Conservation (phyloP, 2,113 vertebrate genomes). For the Heterocephalus glaber region DNA sequence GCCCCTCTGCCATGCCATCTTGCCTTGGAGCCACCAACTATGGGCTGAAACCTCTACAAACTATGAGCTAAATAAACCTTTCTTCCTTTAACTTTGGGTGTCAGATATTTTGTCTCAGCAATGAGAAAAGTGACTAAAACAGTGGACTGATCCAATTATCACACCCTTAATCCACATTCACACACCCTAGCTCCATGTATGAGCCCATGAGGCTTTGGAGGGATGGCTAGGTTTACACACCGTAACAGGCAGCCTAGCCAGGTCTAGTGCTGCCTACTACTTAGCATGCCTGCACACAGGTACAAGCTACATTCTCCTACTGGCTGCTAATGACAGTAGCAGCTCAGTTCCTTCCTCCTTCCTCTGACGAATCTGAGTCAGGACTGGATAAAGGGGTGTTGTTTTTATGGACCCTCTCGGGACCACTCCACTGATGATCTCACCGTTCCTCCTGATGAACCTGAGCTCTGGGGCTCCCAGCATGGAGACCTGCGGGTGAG, state of each 20-base stretch:
- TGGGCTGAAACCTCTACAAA: neutral
- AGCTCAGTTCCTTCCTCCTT: neutral
- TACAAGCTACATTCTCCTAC: neutral
- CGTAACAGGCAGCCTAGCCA: neutral
- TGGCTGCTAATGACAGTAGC: neutral
- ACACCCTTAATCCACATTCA: neutral
- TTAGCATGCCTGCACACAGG: neutral
- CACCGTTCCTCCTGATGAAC: neutral
- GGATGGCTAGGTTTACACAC: neutral
- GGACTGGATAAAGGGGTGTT: neutral
- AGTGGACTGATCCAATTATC: neutral
- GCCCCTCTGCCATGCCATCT: neutral
- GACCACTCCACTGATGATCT: neutral
- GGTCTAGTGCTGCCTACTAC: accelerated
- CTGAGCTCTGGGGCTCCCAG: neutral
- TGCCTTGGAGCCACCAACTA: neutral
- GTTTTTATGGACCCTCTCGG: neutral
- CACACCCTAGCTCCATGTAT: neutral
- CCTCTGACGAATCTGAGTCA: neutral
- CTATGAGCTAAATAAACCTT: neutral
- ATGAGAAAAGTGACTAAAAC: neutral
- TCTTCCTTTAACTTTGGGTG: neutral
- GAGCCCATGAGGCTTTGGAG: neutral
- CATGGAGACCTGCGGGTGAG: neutral
- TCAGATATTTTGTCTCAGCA: neutral